Evolutionary conservation across 2,888 invertebrate species (phyloP), one percentile per base, ranked within the genome.

Genomic region (Caenorhabditis sp.): DNA sequence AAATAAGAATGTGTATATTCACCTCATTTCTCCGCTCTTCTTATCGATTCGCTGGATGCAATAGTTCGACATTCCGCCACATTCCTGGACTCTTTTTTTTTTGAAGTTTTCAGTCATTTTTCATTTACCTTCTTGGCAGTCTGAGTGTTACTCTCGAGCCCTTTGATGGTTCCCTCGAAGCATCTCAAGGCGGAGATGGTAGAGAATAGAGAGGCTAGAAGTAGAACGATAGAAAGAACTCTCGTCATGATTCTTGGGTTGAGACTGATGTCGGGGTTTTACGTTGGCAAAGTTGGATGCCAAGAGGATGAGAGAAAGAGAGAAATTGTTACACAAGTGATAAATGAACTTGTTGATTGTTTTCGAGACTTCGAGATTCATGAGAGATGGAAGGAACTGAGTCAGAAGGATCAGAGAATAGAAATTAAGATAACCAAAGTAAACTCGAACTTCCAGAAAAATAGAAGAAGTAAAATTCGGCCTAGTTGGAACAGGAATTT

Each of bases 1-100:
- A 7, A 3, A 44, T 19, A 22, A 22, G 4, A 16, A 6, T 58
- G 16, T 35, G 10, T 22, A 16, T 38, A n/a, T n/a, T n/a, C n/a
- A 84, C 84, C 76, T 76, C 80, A 87, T 83, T 63, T 86, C 82
- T 56, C 77, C 73, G 14, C 24, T 82, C 47, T 82, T 75, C 59
- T 86, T 84, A 63, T 87, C 80, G 59, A 87, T 87, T 28, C 82
- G 66, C 56, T 87, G 87, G 35, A 87, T 68, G 73, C 87, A 87
- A 38, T 83, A 87, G n/a, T 79, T 74, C n/a, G 85, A 86, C 49
- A 85, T 81, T 38, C 84, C 85, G n/a, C 85, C 82, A 59, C 87
- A 87, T 35, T 87, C 76, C 86, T 84, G 24, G 5, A 85, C 68
- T 19, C 28, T 54, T 26, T 66, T 66, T 64, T 54, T 8, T 22